Evolutionary conservation across 1,140 invertebrate species (phyloP).

Genomic region (Drosophila equinoxialis): DNA sequence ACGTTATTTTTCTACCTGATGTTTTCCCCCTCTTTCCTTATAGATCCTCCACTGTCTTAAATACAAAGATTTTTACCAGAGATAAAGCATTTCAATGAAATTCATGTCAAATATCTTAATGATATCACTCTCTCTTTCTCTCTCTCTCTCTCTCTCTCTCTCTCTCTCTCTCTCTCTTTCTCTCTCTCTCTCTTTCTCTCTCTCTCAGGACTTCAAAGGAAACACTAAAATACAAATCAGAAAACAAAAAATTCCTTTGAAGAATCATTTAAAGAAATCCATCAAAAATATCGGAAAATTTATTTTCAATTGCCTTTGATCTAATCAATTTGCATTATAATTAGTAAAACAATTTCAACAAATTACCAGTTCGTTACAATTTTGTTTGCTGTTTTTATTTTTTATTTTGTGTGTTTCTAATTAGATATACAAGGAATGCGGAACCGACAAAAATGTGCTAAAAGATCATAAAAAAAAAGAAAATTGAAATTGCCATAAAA

Average conservation of each 20-base stretch:
- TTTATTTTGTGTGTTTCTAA: constrained; percentile 34
- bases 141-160: too few relatives aligned
- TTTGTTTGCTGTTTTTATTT: background rate
- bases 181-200: too few relatives aligned
- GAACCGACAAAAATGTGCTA: constrained; percentile 65
- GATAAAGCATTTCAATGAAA: too few relatives aligned
- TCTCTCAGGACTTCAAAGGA: too few relatives aligned
- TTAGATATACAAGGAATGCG: constrained; percentile 68
- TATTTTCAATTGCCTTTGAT: constrained; percentile 11
- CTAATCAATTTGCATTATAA: constrained; percentile 52
- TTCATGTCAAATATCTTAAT: background rate
- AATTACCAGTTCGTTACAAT: constrained; percentile 27
- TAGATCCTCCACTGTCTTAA: too few relatives aligned
- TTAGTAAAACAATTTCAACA: constrained; percentile 36
- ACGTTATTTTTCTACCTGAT: too few relatives aligned
- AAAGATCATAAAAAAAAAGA: constrained; percentile 63
- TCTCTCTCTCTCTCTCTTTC: too few relatives aligned
- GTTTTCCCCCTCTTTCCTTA: too few relatives aligned
- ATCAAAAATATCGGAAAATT: background rate
- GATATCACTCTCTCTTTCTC: too few relatives aligned
- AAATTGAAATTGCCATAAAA: constrained; percentile 8
- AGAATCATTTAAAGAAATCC: constrained; percentile 2
- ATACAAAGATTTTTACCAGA: too few relatives aligned
- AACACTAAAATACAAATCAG: too few relatives aligned
- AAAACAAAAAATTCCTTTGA: too few relatives aligned